Evolutionary conservation across 2,797 vertebrate species (phyloP), one percentile per base, ranked within the genome.

Genomic region (Brotula barbata): DNA sequence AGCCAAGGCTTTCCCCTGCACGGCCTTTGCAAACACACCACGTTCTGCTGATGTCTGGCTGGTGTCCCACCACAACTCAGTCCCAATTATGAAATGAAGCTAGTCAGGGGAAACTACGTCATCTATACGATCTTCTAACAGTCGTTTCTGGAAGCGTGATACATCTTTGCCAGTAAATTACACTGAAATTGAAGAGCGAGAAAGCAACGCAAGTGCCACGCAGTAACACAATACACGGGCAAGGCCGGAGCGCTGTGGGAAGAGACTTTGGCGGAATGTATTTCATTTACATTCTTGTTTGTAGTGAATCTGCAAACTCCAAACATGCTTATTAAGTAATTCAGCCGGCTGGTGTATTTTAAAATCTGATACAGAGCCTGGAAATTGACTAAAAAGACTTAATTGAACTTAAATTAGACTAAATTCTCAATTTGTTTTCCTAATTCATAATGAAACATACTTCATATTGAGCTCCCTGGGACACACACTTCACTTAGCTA

Each of bases 41-140:
- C 36, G 41, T 49, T 55, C 44, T 7, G 45, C 64, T 69, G 46
- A 73, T 70, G 80, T 65, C 70, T 71, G 78, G 71, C 64, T 60
- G 34, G 2, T 44, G 23, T 58, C 64, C 43, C 52, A 22, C 43
- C 40, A 20, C 56, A 47, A 52, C 49, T 59, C 66, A 54, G 17
- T 66, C 61, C 9, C 56, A 67, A 41, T 69, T 55, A 65, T 63
- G 53, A 73, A 71, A 65, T 17, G 1, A 73, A 73, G 70, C 44
- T 41, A 64, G 54, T 58, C 43, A 13, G 39, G 34, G 56, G 19
- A 69, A 64, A 57, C 64, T 43, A 47, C 53, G 66, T 68, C 62
- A 60, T 71, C 62, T 28, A 23, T 51, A 58, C 59, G 19, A 45
- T 55, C 39, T 50, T 37, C 37, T 13, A 50, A 56, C 31, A 41